Evolutionary conservation across 1,140 invertebrate genomes (phyloP).

Genomic region (Bombus picipes): DNA sequence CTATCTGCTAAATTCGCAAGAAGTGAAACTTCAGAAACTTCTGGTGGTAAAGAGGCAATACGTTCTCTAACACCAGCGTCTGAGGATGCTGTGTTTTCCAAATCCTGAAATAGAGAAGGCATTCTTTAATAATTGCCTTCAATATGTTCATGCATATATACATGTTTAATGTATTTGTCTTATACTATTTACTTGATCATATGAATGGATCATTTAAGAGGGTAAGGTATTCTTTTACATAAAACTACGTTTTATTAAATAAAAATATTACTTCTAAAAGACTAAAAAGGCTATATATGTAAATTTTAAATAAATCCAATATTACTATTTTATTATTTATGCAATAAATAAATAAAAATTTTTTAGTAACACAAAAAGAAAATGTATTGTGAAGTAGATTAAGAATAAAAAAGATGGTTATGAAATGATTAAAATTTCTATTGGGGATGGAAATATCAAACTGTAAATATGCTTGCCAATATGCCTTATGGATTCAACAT

Average conservation of each 20-base stretch:
- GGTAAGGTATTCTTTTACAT: neutral
- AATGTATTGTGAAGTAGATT: conserved; percentile 4
- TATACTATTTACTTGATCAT: neutral
- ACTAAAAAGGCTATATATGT: neutral
- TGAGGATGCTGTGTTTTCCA: conserved; percentile 96
- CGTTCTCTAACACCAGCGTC: conserved; percentile 95
- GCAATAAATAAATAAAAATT: conserved; percentile 24
- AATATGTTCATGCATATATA: conserved; percentile 1
- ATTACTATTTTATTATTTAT: neutral
- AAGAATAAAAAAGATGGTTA: conserved; percentile 35
- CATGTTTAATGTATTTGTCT: neutral
- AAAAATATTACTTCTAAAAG: conserved; percentile 30
- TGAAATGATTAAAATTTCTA: conserved; percentile 15
- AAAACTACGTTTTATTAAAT: conserved; percentile 25
- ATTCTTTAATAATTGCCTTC: conserved; percentile 40
- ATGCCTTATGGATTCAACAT: conserved; percentile 68
- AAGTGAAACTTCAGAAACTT: conserved; percentile 95
- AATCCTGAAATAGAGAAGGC: conserved; percentile 85
- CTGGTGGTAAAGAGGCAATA: conserved; percentile 95
- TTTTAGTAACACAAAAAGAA: neutral
- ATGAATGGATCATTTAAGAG: neutral
- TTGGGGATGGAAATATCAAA: conserved; percentile 52
- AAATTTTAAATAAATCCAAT: conserved; percentile 12
- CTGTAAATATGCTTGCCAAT: conserved; percentile 53
- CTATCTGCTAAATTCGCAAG: conserved; percentile 92